phyloP scores from a whole-genome alignment of 2,888 invertebrate species.

The Apamea sordens region DNA sequence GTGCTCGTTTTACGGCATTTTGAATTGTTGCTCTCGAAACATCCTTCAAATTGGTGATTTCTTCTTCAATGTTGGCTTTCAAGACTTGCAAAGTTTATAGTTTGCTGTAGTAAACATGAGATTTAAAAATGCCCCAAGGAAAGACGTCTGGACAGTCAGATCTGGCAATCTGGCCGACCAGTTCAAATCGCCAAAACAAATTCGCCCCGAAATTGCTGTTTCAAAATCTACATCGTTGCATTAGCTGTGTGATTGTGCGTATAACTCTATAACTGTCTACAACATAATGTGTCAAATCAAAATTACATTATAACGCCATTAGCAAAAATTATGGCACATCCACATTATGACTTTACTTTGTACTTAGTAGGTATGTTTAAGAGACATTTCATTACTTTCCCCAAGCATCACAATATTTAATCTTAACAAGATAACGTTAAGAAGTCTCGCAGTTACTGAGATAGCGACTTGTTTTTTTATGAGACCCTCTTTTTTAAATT shows the following conservation, averaged over 20 bases:
- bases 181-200: no score
- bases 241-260: background rate
- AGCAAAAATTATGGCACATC: background rate
- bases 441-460: constrained; percentile 69
- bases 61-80: no score
- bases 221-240: background rate
- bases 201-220: no score
- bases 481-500: constrained; percentile 74
- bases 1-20: no score
- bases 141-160: no score
- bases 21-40: no score
- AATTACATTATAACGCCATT: background rate
- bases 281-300: background rate
- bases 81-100: no score
- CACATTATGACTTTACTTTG: background rate
- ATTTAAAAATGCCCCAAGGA: no score
- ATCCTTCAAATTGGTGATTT: no score
- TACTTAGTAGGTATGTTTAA: background rate
- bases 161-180: no score
- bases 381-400: constrained; percentile 23
- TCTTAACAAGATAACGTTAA: constrained; percentile 64
- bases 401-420: constrained; percentile 37
- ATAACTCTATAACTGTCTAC: background rate
- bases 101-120: no score
- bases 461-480: constrained; percentile 70